These are phyloP conservation scores for Brachyistius frenatus DNA, from an alignment of 2,113 vertebrate species.

Conservation along the genomic window DNA sequence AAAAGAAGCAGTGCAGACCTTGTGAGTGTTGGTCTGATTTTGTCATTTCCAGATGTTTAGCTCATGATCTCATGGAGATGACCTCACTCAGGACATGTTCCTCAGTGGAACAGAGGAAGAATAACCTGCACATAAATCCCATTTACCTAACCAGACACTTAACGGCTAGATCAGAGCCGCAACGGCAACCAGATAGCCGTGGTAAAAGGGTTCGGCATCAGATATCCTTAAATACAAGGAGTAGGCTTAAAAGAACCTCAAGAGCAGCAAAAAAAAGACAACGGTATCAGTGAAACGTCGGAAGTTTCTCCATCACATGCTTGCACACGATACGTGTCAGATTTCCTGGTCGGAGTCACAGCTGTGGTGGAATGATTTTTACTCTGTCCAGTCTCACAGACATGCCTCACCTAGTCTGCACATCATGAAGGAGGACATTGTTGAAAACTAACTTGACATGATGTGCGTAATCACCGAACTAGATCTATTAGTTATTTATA, in stretches of 20 bases:
- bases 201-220: conserved; percentile 37
- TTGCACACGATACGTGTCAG: conserved; percentile 58
- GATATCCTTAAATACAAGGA: conserved; percentile 3
- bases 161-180: conserved; percentile 28
- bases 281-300: conserved; percentile 14
- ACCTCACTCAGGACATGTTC: conserved; percentile 78
- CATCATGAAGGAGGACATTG: conserved; percentile 32
- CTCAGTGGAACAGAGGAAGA: conserved; percentile 56
- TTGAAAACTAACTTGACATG: conserved; percentile 12
- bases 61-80: conserved; percentile 79
- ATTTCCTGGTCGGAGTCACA: conserved; percentile 66
- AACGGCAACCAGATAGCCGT: conserved; percentile 42
- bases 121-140: conserved; percentile 33
- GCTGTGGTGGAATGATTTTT: conserved; percentile 53
- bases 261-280: conserved; percentile 6
- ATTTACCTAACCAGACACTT: conserved; percentile 39
- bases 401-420: conserved; percentile 46
- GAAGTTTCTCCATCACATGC: conserved; percentile 35
- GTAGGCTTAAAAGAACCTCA: neutral
- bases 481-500: neutral
- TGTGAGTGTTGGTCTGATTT: conserved; percentile 74
- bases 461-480: conserved; percentile 19
- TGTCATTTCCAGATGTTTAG: conserved; percentile 82
- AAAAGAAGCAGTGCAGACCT: conserved; percentile 22
- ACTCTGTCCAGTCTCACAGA: conserved; percentile 54